A percentile compares a stretch with the other conserved stretches of the same genome.
Evolutionary conservation across 1,140 invertebrate species (phyloP).

Genomic region (Calosoma granatense): DNA sequence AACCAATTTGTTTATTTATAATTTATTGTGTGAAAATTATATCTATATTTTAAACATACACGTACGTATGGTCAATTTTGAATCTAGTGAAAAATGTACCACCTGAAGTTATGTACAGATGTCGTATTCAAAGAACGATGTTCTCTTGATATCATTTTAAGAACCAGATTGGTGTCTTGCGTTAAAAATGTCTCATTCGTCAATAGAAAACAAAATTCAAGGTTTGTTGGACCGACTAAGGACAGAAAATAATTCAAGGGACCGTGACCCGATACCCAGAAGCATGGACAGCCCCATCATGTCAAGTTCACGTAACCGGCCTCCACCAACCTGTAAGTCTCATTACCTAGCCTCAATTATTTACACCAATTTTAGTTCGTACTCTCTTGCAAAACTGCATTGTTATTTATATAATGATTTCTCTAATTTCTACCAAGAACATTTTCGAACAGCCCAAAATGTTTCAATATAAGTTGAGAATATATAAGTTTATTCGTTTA

Average conservation of each 20-base stretch:
- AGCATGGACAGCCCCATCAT: conserved; percentile 22
- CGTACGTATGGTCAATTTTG: no score
- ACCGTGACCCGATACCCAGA: not conserved
- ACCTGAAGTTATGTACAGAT: not conserved
- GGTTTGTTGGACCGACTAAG: conserved; percentile 51
- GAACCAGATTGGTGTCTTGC: conserved; percentile 1
- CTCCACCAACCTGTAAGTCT: not conserved
- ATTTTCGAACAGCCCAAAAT: no score
- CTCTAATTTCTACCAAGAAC: no score
- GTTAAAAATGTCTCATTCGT: conserved; percentile 29
- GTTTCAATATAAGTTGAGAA: no score
- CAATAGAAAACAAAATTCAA: conserved; percentile 50
- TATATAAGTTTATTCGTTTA: no score
- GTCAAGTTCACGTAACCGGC: conserved; percentile 33
- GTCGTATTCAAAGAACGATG: not conserved
- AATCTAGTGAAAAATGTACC: not conserved
- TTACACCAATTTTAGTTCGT: not conserved
- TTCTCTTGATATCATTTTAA: not conserved
- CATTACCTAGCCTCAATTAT: not conserved
- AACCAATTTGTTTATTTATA: no score
- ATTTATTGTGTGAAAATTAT: no score
- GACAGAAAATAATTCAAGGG: conserved; percentile 49
- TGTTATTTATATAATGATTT: no score
- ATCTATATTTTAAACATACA: no score
- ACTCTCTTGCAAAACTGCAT: not conserved